These are phyloP conservation scores for Thaumatotibia leucotreta DNA, from an alignment of 1,140 invertebrate species.

Conservation along the genomic window DNA sequence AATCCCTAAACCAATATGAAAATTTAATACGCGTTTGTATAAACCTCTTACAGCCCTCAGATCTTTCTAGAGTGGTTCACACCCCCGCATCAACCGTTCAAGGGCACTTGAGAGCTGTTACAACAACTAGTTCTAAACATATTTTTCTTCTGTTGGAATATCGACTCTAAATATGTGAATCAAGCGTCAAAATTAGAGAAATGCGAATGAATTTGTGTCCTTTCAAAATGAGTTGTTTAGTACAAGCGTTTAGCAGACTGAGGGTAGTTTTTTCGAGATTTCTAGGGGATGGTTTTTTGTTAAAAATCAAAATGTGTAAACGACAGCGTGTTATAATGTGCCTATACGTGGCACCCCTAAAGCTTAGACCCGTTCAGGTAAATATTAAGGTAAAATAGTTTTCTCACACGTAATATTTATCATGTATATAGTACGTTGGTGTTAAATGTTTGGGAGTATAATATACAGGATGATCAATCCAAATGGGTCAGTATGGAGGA, in stretches of 20 bases:
- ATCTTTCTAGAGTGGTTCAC: conserved; percentile 7
- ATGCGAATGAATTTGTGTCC: not conserved
- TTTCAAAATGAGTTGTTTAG: not conserved
- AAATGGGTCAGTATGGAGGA: too few species aligned
- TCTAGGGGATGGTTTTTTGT: conserved; percentile 1
- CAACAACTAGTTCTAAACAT: not conserved
- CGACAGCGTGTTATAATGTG: not conserved
- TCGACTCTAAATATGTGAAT: not conserved
- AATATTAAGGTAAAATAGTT: not conserved
- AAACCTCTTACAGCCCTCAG: conserved; percentile 8
- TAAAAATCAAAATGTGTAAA: not conserved
- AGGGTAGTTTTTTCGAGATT: not conserved
- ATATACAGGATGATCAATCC: too few species aligned
- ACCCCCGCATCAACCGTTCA: conserved; percentile 5
- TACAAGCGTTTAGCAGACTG: not conserved
- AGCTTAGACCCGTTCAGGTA: not conserved
- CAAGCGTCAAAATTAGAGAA: not conserved
- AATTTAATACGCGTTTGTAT: conserved; percentile 3
- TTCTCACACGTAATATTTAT: too few species aligned
- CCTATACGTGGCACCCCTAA: not conserved
- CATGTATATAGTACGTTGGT: too few species aligned
- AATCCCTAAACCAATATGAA: not conserved
- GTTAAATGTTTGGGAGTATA: too few species aligned
- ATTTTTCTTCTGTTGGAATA: not conserved
- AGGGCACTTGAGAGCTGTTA: conserved; percentile 4